Evolutionary conservation across 2,888 invertebrate genomes (phyloP).

Genomic region (Opisthograptis luteolata): DNA sequence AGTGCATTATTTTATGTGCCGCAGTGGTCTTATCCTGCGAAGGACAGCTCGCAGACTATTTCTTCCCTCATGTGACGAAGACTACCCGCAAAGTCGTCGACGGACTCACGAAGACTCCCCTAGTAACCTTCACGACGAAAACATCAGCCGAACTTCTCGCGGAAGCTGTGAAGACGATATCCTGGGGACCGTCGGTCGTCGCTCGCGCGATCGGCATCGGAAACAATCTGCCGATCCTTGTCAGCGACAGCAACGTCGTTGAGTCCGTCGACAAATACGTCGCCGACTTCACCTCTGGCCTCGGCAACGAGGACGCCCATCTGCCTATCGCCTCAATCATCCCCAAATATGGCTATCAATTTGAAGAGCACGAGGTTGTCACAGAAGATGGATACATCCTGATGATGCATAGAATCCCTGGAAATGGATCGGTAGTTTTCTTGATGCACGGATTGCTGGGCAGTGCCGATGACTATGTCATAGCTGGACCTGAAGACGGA

Average conservation of each 20-base stretch:
- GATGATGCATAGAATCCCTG: constrained; percentile 58
- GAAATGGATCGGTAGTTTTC: constrained; percentile 56
- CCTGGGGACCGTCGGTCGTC: constrained; percentile 40
- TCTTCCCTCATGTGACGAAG: constrained; percentile 37
- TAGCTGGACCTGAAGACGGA: constrained; percentile 57
- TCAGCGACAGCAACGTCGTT: constrained; percentile 43
- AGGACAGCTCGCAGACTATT: constrained; percentile 37
- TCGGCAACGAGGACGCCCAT: constrained; percentile 54
- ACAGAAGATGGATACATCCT: constrained; percentile 65
- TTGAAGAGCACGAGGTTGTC: constrained; percentile 53
- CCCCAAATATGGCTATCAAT: constrained; percentile 55
- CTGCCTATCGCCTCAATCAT: constrained; percentile 50
- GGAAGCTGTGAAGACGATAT: constrained; percentile 35
- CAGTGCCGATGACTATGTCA: constrained; percentile 64
- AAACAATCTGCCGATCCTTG: constrained; percentile 38
- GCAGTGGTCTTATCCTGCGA: constrained; percentile 25
- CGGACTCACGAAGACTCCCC: constrained; percentile 35
- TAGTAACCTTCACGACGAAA: constrained; percentile 36
- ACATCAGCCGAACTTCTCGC: constrained; percentile 43
- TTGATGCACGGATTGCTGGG: constrained; percentile 69
- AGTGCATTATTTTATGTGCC: constrained; percentile 30
- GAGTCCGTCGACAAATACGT: constrained; percentile 44
- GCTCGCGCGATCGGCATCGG: constrained; percentile 41
- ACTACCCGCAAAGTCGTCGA: constrained; percentile 33
- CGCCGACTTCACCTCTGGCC: constrained; percentile 44